Evolutionary conservation across 2,113 vertebrate genomes (phyloP).

Genomic region (Carassius gibelio): DNA sequence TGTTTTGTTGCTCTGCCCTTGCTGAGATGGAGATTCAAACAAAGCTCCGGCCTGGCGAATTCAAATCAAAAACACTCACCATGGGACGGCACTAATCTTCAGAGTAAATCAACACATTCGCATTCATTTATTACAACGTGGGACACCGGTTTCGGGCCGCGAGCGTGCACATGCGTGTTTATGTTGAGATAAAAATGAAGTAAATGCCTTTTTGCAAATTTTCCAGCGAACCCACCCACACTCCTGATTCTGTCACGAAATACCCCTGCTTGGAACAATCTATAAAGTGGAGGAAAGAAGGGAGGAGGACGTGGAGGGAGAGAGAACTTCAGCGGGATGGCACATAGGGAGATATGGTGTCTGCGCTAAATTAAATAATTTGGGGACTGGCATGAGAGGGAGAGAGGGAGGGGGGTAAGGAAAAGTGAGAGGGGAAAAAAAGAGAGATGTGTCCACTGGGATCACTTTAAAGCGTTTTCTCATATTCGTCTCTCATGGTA

Average conservation of each 20-base stretch:
- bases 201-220: slow-evolving; percentile 56
- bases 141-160: slow-evolving; percentile 40
- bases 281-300: slow-evolving; percentile 51
- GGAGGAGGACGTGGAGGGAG: slow-evolving; percentile 31
- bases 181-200: slow-evolving; percentile 52
- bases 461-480: slow-evolving; percentile 45
- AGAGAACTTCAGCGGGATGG: slow-evolving; percentile 50
- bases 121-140: slow-evolving; percentile 56
- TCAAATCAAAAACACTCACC: slow-evolving; percentile 59
- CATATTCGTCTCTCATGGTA: slow-evolving; percentile 44
- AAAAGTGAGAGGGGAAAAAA: background rate
- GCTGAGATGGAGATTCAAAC: slow-evolving; percentile 53
- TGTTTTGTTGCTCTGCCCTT: slow-evolving; percentile 51
- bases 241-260: slow-evolving; percentile 39
- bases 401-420: background rate
- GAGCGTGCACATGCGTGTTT: slow-evolving; percentile 44
- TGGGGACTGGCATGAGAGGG: slow-evolving; percentile 52
- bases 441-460: slow-evolving; percentile 51
- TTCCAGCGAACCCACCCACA: slow-evolving; percentile 29
- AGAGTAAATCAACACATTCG: slow-evolving; percentile 59
- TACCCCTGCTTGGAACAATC: slow-evolving; percentile 51
- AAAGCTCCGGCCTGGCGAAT: slow-evolving; percentile 57
- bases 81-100: slow-evolving; percentile 60
- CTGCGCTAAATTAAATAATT: slow-evolving; percentile 61
- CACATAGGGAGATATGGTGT: slow-evolving; percentile 58